phyloP scores from a whole-genome alignment of 2,797 vertebrate species.

The Borostomias antarcticus region DNA sequence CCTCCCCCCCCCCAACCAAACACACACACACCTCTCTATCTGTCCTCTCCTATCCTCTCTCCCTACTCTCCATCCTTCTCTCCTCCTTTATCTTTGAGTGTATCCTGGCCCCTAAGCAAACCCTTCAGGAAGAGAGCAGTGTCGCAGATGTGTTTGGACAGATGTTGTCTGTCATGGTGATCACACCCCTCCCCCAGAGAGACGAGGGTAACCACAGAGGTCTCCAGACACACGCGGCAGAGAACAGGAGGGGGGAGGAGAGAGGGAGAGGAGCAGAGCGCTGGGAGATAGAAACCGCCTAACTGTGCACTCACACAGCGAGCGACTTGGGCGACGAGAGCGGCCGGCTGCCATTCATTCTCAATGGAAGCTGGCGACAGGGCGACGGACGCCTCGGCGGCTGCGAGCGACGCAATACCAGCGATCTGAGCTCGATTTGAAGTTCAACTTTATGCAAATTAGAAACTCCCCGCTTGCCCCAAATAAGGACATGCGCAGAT shows the following conservation, averaged over 20 bases:
- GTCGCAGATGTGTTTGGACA: not conserved
- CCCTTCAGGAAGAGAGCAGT: not conserved
- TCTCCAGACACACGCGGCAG: not conserved
- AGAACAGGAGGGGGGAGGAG: not conserved
- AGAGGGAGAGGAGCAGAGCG: not conserved
- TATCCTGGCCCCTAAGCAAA: not conserved
- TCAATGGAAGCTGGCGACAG: no score
- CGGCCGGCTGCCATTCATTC: no score
- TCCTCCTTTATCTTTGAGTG: not conserved
- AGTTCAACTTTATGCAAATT: no score
- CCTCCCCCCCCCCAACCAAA: no score
- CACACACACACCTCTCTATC: no score
- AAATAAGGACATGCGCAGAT: no score
- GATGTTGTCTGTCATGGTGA: not conserved
- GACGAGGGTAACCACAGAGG: constrained; percentile 1
- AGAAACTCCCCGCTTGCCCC: no score
- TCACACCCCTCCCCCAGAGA: not conserved
- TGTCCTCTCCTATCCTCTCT: not conserved
- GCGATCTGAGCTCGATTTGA: no score
- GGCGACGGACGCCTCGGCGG: no score
- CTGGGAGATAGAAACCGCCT: not conserved
- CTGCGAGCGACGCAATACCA: no score
- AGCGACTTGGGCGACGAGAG: no score
- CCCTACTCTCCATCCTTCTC: not conserved
- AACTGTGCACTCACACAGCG: no score